These are phyloP conservation scores for Melolontha melolontha DNA, from an alignment of 2,888 invertebrate genomes.

Conservation along the genomic window DNA sequence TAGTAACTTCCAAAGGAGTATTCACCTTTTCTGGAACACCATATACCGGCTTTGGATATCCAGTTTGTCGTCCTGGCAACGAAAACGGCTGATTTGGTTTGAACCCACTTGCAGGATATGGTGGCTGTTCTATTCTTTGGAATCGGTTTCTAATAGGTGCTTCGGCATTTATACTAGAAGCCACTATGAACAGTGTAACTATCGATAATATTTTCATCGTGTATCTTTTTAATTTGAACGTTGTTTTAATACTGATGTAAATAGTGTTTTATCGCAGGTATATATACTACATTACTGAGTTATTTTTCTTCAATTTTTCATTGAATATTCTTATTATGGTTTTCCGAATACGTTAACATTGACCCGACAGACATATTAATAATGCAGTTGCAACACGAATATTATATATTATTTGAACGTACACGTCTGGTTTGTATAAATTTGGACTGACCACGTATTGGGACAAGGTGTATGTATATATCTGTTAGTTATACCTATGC, in stretches of 20 bases:
- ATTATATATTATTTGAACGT: no score
- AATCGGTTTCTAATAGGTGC: slow-evolving; percentile 19
- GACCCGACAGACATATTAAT: no score
- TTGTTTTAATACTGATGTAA: not conserved
- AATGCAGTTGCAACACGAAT: no score
- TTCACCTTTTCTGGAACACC: slow-evolving; percentile 54
- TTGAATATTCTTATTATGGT: no score
- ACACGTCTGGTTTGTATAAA: no score
- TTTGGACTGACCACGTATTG: no score
- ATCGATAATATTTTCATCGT: slow-evolving; percentile 6
- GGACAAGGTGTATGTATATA: no score
- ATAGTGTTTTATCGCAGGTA: not conserved
- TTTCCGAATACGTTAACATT: no score
- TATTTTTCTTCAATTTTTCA: no score
- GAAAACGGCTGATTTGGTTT: slow-evolving; percentile 45
- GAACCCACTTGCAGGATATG: slow-evolving; percentile 44
- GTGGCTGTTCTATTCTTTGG: slow-evolving; percentile 31
- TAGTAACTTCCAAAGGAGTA: slow-evolving; percentile 65
- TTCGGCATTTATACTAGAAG: slow-evolving; percentile 11
- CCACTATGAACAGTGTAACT: not conserved
- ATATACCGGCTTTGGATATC: slow-evolving; percentile 24
- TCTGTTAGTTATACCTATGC: no score
- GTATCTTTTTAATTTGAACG: not conserved
- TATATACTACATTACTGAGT: slow-evolving; percentile 2
- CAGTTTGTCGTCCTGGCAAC: slow-evolving; percentile 3